These are phyloP conservation scores for Ctenomys sociabilis DNA, from an alignment of 2,113 vertebrate genomes.

Conservation along the genomic window DNA sequence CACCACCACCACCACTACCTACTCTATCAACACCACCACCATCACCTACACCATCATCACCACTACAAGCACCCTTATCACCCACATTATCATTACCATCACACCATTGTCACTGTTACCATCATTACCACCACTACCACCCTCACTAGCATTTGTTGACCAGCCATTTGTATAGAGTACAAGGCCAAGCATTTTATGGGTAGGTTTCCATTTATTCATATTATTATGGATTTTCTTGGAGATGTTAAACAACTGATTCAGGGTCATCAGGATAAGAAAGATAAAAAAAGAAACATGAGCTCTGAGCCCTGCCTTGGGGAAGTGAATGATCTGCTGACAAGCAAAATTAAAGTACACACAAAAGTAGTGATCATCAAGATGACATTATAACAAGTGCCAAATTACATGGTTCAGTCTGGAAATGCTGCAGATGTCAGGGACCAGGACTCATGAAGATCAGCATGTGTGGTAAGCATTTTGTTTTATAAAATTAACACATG, in stretches of 20 bases:
- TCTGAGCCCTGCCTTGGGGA: neutral
- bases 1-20: accelerated
- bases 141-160: neutral
- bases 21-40: no score
- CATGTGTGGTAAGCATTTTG: neutral
- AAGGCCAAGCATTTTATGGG: neutral
- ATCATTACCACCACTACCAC: accelerated
- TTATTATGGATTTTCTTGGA: neutral
- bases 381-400: neutral
- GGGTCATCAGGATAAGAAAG: neutral
- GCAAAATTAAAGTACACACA: constrained; percentile 32
- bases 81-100: accelerated
- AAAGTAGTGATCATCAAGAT: neutral
- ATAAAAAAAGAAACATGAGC: neutral
- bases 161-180: neutral
- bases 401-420: neutral
- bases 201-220: neutral
- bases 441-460: neutral
- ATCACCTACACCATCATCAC: accelerated
- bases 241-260: constrained; percentile 9
- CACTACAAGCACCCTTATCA: no score
- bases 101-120: neutral
- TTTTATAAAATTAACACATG: neutral
- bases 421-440: neutral
- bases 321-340: neutral